Conservation (phyloP, 2,797 vertebrate genomes). For the Melanotaenia nigrans region DNA sequence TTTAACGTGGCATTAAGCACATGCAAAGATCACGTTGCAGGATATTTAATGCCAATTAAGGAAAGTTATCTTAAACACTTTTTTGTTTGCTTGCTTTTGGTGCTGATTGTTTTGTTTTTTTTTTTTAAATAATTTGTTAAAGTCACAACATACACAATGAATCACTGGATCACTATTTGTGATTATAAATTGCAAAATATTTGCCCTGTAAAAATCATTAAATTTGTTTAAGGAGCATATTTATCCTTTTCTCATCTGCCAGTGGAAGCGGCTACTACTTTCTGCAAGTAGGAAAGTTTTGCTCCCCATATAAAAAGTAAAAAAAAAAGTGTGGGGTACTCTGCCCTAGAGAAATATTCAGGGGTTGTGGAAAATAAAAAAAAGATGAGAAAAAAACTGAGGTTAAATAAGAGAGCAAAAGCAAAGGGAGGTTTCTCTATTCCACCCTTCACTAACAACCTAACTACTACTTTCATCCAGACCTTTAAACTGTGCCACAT, state of each 20-base stretch:
- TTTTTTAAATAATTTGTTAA: background rate
- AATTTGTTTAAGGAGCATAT: background rate
- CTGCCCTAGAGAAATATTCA: conserved; percentile 41
- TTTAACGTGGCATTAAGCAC: background rate
- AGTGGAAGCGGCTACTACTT: background rate
- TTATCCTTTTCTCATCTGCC: conserved; percentile 17
- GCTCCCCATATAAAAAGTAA: conserved; percentile 27
- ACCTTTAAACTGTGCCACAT: conserved; percentile 55
- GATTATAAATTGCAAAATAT: background rate
- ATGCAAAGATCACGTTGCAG: background rate
- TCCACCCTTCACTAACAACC: conserved; percentile 56
- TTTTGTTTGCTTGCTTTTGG: too few species aligned
- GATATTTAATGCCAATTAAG: background rate
- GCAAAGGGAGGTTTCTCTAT: conserved; percentile 28
- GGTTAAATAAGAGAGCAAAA: conserved; percentile 39
- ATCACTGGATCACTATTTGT: background rate
- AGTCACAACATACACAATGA: background rate
- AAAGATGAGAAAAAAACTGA: conserved; percentile 23
- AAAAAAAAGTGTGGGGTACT: conserved; percentile 15
- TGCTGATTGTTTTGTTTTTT: background rate
- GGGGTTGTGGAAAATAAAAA: conserved; percentile 36
- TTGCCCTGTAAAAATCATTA: background rate
- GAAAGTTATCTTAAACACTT: background rate
- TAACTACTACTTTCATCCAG: conserved; percentile 67
- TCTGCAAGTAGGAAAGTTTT: conserved; percentile 16